Percentiles rank a stretch among this genome's conserved stretches.
Evolutionary conservation across 2,113 vertebrate genomes (phyloP).

Genomic region (Corydoras maculifer): DNA sequence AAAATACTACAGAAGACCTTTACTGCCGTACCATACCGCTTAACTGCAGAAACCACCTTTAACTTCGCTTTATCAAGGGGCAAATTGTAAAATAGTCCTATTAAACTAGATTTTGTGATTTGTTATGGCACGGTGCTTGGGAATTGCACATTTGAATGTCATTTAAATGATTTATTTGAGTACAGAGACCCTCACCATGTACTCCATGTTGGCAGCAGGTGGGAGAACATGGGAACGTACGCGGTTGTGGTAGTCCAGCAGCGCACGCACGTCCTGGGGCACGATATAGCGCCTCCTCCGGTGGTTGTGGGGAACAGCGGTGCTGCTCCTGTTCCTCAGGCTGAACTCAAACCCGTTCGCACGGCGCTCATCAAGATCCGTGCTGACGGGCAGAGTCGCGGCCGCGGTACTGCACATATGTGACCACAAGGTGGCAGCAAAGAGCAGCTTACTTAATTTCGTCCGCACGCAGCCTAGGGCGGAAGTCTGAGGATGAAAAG

Average conservation of each 20-base stretch:
- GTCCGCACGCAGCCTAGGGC: constrained; percentile 55
- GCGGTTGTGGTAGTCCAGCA: constrained; percentile 83
- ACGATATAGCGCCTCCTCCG: constrained; percentile 67
- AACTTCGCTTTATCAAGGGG: too few relatives aligned
- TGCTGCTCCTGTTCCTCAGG: background rate
- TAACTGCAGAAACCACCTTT: too few relatives aligned
- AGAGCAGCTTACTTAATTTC: constrained; percentile 54
- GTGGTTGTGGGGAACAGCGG: constrained; percentile 50
- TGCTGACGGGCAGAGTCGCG: constrained; percentile 49
- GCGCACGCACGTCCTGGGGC: constrained; percentile 59
- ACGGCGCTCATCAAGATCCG: constrained; percentile 29
- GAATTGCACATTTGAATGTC: background rate
- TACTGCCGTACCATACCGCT: too few relatives aligned
- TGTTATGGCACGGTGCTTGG: background rate
- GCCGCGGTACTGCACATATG: constrained; percentile 48
- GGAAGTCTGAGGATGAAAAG: constrained; percentile 6
- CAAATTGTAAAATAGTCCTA: too few relatives aligned
- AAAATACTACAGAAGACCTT: background rate
- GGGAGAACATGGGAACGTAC: constrained; percentile 77
- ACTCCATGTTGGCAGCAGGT: constrained; percentile 82
- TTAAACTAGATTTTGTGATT: too few relatives aligned
- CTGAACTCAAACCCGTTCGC: background rate
- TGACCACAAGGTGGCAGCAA: constrained; percentile 68
- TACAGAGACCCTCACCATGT: constrained; percentile 68
- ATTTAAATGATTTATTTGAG: background rate